These are phyloP conservation scores for Bradynema listronoti DNA, from an alignment of 1,140 invertebrate species.

Conservation along the genomic window DNA sequence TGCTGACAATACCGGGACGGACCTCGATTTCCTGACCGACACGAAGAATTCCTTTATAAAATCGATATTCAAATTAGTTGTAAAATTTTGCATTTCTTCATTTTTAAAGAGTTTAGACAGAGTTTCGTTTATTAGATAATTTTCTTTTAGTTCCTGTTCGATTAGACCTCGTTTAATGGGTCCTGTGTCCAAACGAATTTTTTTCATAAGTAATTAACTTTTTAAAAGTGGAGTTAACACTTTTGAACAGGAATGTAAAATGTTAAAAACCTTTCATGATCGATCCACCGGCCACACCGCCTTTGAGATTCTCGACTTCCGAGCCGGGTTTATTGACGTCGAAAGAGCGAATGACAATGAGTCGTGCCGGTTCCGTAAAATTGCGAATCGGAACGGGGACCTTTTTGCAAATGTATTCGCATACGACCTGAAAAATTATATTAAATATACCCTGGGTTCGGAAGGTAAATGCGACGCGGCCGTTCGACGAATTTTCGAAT, in stretches of 20 bases:
- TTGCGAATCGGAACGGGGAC: constrained; percentile 90
- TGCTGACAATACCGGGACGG: constrained; percentile 72
- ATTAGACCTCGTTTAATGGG: too few species aligned
- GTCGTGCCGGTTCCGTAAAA: constrained; percentile 85
- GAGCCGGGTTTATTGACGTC: constrained; percentile 99
- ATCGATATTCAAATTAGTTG: neutral
- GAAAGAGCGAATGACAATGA: constrained; percentile 97
- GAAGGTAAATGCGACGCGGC: too few species aligned
- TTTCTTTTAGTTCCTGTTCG: too few species aligned
- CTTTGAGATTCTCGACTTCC: constrained; percentile 94
- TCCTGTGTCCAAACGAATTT: too few species aligned
- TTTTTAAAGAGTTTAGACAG: too few species aligned
- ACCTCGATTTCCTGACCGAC: constrained; percentile 78
- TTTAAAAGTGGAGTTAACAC: neutral
- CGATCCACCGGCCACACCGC: constrained; percentile 95
- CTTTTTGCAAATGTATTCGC: constrained; percentile 95
- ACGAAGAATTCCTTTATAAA: constrained; percentile 58
- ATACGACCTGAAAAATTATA: constrained; percentile 63
- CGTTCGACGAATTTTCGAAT: too few species aligned
- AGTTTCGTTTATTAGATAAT: too few species aligned
- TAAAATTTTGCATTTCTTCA: too few species aligned
- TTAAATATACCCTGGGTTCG: neutral
- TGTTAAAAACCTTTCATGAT: constrained; percentile 78
- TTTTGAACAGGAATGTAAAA: too few species aligned
- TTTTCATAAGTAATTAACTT: too few species aligned